Evolutionary conservation across 2,888 invertebrate species (phyloP), one percentile per base, ranked within the genome.

Genomic region (Tridacna crocea): DNA sequence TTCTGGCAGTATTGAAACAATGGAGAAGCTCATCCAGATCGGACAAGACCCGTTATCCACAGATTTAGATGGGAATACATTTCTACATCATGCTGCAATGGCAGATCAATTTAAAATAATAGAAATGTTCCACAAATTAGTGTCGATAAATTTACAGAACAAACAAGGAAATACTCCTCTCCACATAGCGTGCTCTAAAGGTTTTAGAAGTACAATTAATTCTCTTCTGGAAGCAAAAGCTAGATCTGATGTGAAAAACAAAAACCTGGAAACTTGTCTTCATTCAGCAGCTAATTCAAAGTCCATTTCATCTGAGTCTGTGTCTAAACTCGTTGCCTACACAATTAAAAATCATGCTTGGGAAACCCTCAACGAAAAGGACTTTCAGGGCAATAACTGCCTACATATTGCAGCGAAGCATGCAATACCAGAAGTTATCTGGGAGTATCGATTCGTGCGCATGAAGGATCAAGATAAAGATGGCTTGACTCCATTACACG

Each of bases 311-410:
- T 66, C 83, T 80, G 91, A 79, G 84, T 77, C 89, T 10, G 89
- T 92, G 12, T 74, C 84, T 19, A 74, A 66, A 27, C 76, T 93
- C 11, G 88, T 93, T n/a, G 88, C 90, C 13, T 88, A 89, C 72
- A 90, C 92, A 72, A 91, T 93, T 72, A 92, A 92, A 77, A 88
- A 90, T 0, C 91, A 92, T 80, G 90, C 90, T 55, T 93, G 93
- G 92, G 91, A 92, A 26, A 88, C 92, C 76, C 87, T 93, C 3
- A 90, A 93, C 80, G 90, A 87, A 10, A 83, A 75, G 48, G 92
- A 94, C 75, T 82, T 82, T 24, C 80, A 75, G 88, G 92, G 92
- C 3, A 92, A 92, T 83, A 93, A 91, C 68, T 91, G 92, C 0
- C 85, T 94, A 10, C 93, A 93, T 72, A 79, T 92, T 24, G 93